A percentile compares a stretch with the other conserved stretches of the same genome.
phyloP scores from a whole-genome alignment of 2,113 vertebrate genomes.

The Pan paniscus region DNA sequence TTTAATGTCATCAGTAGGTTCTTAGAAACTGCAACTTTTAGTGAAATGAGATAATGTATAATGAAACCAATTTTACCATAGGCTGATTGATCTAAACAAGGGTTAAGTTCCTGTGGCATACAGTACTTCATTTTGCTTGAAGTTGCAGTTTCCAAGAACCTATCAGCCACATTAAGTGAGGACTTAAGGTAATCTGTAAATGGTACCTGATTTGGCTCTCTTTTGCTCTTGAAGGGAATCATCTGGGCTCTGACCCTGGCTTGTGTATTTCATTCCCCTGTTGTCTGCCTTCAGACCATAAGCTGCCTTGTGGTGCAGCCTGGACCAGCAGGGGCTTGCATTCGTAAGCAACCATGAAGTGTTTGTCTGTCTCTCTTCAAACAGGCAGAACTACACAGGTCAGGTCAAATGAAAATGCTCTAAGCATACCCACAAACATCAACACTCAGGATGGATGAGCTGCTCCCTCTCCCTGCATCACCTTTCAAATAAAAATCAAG shows the following conservation, averaged over 20 bases:
- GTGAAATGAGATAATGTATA: too few relatives aligned
- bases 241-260: background rate
- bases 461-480: background rate
- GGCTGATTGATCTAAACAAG: too few relatives aligned
- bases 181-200: background rate
- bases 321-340: slow-evolving; percentile 40
- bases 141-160: background rate
- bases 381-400: slow-evolving; percentile 24
- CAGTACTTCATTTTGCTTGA: background rate
- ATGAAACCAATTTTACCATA: background rate
- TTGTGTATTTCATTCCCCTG: background rate
- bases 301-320: background rate
- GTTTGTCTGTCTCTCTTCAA: slow-evolving; percentile 65
- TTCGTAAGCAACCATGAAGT: slow-evolving; percentile 66
- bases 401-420: slow-evolving; percentile 72
- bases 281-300: slow-evolving; percentile 50
- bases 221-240: background rate
- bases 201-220: background rate
- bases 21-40: background rate
- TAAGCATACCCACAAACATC: slow-evolving; percentile 53
- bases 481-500: slow-evolving; percentile 65
- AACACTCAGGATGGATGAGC: background rate
- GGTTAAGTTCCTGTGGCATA: too few relatives aligned
- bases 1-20: background rate
- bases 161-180: background rate